phyloP scores from a whole-genome alignment of 2,113 vertebrate species.

The Aptenodytes forsteri region DNA sequence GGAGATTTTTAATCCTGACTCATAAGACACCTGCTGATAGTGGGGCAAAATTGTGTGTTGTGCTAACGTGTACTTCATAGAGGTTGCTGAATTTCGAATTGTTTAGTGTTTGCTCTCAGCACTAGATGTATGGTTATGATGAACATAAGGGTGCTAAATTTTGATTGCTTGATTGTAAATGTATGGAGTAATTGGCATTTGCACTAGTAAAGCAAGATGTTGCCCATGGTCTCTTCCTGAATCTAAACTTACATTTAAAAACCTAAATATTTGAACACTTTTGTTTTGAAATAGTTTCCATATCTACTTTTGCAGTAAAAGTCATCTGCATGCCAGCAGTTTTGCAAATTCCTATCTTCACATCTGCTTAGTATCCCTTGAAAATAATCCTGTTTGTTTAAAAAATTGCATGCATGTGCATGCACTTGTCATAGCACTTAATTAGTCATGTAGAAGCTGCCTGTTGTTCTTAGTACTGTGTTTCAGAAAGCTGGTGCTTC shows the following conservation, averaged over 20 bases:
- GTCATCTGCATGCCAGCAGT: background rate
- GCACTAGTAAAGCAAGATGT: background rate
- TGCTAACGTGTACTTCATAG: background rate
- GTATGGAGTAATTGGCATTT: background rate
- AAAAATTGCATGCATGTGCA: background rate
- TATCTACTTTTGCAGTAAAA: background rate
- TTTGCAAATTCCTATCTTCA: background rate
- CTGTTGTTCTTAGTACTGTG: background rate
- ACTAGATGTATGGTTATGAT: accelerated
- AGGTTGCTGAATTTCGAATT: background rate
- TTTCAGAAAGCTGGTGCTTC: background rate
- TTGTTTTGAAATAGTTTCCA: background rate
- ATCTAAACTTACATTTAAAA: background rate
- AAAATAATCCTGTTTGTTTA: background rate
- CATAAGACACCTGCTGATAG: background rate
- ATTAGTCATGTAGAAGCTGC: background rate
- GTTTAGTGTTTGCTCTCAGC: background rate
- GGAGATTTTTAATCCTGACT: background rate
- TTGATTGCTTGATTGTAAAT: background rate
- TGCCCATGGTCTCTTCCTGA: background rate
- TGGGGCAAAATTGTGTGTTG: background rate
- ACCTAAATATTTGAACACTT: background rate
- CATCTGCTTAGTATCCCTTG: background rate
- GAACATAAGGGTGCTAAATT: background rate
- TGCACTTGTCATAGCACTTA: background rate